A percentile compares a stretch with the other conserved stretches of the same genome.
Conservation (phyloP, 35 echinoderm and acorn worm species). For the Anneissia japonica region DNA sequence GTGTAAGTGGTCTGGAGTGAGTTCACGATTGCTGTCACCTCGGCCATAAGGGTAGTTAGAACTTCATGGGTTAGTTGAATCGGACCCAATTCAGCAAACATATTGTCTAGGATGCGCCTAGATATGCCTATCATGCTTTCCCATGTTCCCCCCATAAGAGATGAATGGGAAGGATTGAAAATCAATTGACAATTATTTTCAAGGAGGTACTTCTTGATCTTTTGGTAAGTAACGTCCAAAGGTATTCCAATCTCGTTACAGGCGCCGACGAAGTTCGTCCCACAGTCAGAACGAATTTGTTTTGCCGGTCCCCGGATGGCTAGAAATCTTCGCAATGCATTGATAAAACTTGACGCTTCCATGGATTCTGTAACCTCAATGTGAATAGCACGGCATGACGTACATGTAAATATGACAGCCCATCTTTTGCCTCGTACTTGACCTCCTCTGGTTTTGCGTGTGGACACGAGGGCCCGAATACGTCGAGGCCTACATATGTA, state of each 20-base stretch:
- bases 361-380: background rate
- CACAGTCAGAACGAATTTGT: background rate
- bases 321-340: background rate
- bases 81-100: slow-evolving; percentile 25
- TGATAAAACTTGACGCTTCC: background rate
- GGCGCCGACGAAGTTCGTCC: background rate
- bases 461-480: too few relatives aligned
- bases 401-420: background rate
- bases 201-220: background rate
- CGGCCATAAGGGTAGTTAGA: slow-evolving; percentile 46
- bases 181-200: background rate
- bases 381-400: background rate
- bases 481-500: too few relatives aligned
- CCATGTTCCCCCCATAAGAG: slow-evolving; percentile 13
- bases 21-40: slow-evolving; percentile 40
- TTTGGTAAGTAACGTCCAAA: background rate
- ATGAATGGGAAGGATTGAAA: slow-evolving; percentile 12
- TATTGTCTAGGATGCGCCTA: background rate
- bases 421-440: slow-evolving; percentile 13
- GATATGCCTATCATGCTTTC: slow-evolving; percentile 1
- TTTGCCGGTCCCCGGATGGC: background rate
- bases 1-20: background rate
- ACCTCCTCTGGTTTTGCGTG: slow-evolving; percentile 35
- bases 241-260: background rate
- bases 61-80: slow-evolving; percentile 50